Percentiles rank a stretch among this genome's conserved stretches.
Conservation (phyloP, 2,888 invertebrate species). For the Polietes domitor region DNA sequence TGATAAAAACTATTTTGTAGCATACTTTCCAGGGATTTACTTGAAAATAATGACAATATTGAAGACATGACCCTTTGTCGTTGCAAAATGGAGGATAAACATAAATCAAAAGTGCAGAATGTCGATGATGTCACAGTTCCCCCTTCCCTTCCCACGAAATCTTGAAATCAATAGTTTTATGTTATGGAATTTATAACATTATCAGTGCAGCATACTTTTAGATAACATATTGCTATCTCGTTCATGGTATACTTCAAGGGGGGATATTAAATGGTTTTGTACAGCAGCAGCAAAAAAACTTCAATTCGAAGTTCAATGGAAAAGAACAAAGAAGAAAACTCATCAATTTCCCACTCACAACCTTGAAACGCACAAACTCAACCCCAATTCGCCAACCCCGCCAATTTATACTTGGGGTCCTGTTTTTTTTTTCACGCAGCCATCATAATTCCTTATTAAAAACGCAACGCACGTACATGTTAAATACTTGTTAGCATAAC, state of each 20-base stretch:
- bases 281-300: not conserved
- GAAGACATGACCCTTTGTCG: too few relatives aligned
- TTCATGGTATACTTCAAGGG: not conserved
- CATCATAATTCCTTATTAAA: constrained; percentile 42
- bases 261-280: not conserved
- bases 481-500: constrained; percentile 60
- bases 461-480: constrained; percentile 57
- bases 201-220: too few relatives aligned
- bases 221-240: too few relatives aligned
- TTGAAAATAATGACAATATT: too few relatives aligned
- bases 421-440: not conserved
- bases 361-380: not conserved
- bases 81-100: too few relatives aligned
- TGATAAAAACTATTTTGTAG: too few relatives aligned
- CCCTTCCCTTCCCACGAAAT: too few relatives aligned
- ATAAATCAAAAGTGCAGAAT: too few relatives aligned
- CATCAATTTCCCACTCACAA: not conserved
- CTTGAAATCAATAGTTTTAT: too few relatives aligned
- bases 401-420: not conserved
- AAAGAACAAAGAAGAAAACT: not conserved
- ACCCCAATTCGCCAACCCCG: not conserved
- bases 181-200: too few relatives aligned
- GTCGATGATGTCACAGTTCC: too few relatives aligned
- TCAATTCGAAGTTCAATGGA: not conserved
- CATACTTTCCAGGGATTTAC: too few relatives aligned